Conservation (phyloP, 1,140 invertebrate genomes). For the Pinna nobilis region DNA sequence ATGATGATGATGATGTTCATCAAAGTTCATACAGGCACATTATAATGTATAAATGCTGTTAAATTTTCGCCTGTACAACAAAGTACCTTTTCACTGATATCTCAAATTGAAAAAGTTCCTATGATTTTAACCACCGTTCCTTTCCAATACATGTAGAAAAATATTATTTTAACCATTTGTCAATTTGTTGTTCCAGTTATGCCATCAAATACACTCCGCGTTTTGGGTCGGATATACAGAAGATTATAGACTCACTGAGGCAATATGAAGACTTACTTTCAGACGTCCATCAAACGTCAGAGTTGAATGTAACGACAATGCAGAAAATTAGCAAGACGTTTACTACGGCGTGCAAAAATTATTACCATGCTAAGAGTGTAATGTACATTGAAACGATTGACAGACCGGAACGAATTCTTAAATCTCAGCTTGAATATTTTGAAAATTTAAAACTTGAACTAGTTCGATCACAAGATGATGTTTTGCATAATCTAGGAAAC, state of each 20-base stretch:
- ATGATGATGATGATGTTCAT: background rate
- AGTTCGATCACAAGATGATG: background rate
- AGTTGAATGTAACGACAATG: slow-evolving; percentile 40
- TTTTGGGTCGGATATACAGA: slow-evolving; percentile 39
- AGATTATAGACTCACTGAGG: slow-evolving; percentile 23
- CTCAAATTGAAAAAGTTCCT: no score
- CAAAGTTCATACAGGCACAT: background rate
- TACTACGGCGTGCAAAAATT: slow-evolving; percentile 41
- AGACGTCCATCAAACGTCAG: slow-evolving; percentile 32
- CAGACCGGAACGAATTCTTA: slow-evolving; percentile 48
- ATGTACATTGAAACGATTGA: slow-evolving; percentile 58
- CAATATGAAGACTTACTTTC: slow-evolving; percentile 10
- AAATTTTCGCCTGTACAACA: no score
- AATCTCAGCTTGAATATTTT: slow-evolving; percentile 42
- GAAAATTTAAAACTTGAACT: slow-evolving; percentile 21
- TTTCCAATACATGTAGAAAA: no score
- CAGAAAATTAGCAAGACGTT: slow-evolving; percentile 28
- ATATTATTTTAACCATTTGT: background rate
- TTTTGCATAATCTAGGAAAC: slow-evolving; percentile 10
- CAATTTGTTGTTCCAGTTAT: slow-evolving; percentile 23
- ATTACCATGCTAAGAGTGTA: slow-evolving; percentile 52
- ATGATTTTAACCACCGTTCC: no score
- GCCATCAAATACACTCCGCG: slow-evolving; percentile 39
- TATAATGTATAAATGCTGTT: background rate
- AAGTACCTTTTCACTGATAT: no score